Evolutionary conservation across 2,888 invertebrate genomes (phyloP), one percentile per base, ranked within the genome.

Genomic region (Andrena dorsata): DNA sequence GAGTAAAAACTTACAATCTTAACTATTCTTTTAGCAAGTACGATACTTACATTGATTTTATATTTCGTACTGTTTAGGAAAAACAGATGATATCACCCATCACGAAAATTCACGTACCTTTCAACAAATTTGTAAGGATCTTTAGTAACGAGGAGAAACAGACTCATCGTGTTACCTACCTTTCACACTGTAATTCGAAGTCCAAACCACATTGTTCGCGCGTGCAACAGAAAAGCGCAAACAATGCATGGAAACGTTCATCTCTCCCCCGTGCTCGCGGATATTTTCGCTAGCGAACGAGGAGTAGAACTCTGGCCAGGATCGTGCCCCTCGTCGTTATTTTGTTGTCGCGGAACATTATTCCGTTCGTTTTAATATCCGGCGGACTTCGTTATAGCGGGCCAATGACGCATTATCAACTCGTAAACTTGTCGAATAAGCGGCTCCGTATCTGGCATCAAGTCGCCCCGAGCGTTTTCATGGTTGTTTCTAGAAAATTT

Each of bases 331-430:
- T 71, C 72, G 32, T 49, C 61, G 71, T 83, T 83, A 86, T 80
- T 71, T 64, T 65, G 63, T 76, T 76, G 64, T 53, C 32, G 32
- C 53, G 64, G 32, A 71, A 73, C 60, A 64, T 69, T 83, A 76
- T 76, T 76, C 71, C 32, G 60, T 63, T 35, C 65, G 69, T 72
- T 65, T 73, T 77, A 75, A 82, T 71, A 69, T 72, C 68, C 68
- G 47, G 58, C 13, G 60, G 49, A 61, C 41, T 28, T 70, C 53
- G 83, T 69, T 86, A 79, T 70, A 86, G 28, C 68, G 69, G 71
- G 76, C 81, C 80, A 83, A 83, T 83, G 79, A 77, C 63, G 79
- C 72, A 81, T 86, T 83, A 81, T 80, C 76, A 75, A 71, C 72
- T 65, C 68, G 65, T 76, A 76, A 86, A 78, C 72, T 86, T 77